Evolutionary conservation across 35 echinoderm and acorn worm genomes (phyloP), one percentile per base, ranked within the genome.

Genomic region (Ptychodera flava): DNA sequence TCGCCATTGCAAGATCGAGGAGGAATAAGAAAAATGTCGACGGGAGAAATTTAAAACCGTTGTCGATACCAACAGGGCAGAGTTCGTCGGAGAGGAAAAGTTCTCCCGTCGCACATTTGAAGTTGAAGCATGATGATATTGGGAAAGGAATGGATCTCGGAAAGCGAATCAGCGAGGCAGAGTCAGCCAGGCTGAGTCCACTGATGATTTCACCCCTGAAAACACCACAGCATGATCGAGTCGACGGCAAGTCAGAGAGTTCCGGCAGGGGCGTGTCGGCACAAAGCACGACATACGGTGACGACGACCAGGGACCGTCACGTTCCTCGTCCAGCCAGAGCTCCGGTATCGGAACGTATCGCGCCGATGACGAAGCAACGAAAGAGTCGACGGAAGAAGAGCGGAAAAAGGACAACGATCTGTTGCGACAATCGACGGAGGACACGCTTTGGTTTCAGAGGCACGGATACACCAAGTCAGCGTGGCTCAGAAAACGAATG

Each of bases 121-220:
- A 38, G 0, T 89, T 82, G 27, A 80, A 89, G 32, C 87, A 89
- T 76, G 87, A 32, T n/a, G 33, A 38, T 28, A 83, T 31, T 28
- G 87, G 87, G 31, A 28, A 16, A 0, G 87, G 78, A n/a, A 16
- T 88, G 30, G 80, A 89, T 29, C 30, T 83, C 1, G 29, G 34
- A 1, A 16, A 53, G 15, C 87, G 82, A 36, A 37, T 27, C 36
- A 1, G 45, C 22, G 45, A 64, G 6, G 45, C 6, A 64, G 45
- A 64, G 22, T 6, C 45, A 22, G 45, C 6, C 6, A 64, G 45
- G 22, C 6, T 22, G 45, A 64, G 45, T 12, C 45, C 45, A 12
- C 45, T 64, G 6, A 6, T 64, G 45, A 64, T 64, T 22, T 64
- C 45, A 22, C 45, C 45, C 6, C 22, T 64, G 45, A 64, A 64